These are phyloP conservation scores for Tribolium freemani DNA, from an alignment of 2,888 invertebrate species.

Conservation along the genomic window DNA sequence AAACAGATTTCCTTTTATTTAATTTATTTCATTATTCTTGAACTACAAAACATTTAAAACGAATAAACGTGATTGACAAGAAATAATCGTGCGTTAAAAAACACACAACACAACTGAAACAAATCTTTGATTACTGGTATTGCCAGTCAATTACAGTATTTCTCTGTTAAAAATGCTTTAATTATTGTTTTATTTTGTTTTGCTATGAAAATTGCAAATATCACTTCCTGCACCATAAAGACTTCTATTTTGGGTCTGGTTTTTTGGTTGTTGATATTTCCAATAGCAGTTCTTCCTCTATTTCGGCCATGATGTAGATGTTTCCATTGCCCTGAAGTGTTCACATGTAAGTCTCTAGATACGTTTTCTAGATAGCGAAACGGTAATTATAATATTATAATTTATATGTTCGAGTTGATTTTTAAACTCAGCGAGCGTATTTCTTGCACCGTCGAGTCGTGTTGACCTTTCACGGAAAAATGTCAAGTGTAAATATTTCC, in stretches of 20 bases:
- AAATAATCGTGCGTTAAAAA: no score
- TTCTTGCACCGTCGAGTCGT: slow-evolving; percentile 14
- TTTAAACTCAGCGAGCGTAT: slow-evolving; percentile 24
- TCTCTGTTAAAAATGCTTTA: no score
- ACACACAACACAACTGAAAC: no score
- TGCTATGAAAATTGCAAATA: background rate
- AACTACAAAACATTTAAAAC: no score
- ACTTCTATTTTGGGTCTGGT: background rate
- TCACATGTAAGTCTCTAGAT: slow-evolving; percentile 32
- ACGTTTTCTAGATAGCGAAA: slow-evolving; percentile 34
- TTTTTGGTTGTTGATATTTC: background rate
- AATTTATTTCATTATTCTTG: no score
- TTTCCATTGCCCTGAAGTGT: slow-evolving; percentile 22
- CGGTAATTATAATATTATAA: slow-evolving; percentile 40
- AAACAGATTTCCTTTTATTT: no score
- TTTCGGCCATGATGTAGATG: slow-evolving; percentile 24
- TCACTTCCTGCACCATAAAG: background rate
- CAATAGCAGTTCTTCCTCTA: background rate
- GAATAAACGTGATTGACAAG: no score
- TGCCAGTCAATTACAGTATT: no score
- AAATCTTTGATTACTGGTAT: no score
- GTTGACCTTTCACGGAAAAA: slow-evolving; percentile 34
- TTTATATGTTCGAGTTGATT: slow-evolving; percentile 38
- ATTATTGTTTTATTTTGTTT: background rate
- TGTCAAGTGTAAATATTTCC: slow-evolving; percentile 33